A percentile compares a stretch with the other conserved stretches of the same genome.
These are phyloP conservation scores for Ploceus nigricollis DNA, from an alignment of 2,113 vertebrate genomes.

Conservation along the genomic window DNA sequence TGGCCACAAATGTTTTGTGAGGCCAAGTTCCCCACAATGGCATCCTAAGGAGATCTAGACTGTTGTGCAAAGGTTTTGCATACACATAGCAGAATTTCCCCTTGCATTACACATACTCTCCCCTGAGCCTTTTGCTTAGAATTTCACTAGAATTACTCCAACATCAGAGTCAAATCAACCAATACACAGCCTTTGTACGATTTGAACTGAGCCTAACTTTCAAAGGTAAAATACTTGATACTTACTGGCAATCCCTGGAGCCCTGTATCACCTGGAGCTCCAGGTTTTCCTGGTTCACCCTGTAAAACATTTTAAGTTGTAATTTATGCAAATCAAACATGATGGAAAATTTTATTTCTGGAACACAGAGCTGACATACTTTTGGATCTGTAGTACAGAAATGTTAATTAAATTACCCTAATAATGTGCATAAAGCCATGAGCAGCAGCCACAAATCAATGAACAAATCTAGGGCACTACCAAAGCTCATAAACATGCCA, in stretches of 20 bases:
- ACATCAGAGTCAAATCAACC: background rate
- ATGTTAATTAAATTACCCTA: background rate
- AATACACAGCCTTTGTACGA: background rate
- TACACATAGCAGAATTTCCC: background rate
- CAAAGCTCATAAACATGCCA: background rate
- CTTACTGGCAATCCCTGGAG: constrained; percentile 92
- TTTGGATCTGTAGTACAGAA: background rate
- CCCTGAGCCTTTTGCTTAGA: background rate
- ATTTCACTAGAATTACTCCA: background rate
- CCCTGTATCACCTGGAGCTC: constrained; percentile 88
- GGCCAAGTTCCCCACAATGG: background rate
- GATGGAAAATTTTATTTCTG: background rate
- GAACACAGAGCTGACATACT: background rate
- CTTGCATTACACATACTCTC: background rate
- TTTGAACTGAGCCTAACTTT: background rate
- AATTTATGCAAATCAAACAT: background rate
- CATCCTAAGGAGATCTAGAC: background rate
- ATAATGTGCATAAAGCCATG: background rate
- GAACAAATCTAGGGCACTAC: background rate
- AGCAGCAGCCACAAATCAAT: background rate
- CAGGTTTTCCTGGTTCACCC: constrained; percentile 87
- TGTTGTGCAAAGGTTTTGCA: background rate
- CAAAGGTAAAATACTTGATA: constrained; percentile 39
- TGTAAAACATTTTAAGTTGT: constrained; percentile 58
- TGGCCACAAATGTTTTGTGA: background rate